Base-by-base conservation (phyloP, 1,140 invertebrate species). In the Nephila pilipes region DNA sequence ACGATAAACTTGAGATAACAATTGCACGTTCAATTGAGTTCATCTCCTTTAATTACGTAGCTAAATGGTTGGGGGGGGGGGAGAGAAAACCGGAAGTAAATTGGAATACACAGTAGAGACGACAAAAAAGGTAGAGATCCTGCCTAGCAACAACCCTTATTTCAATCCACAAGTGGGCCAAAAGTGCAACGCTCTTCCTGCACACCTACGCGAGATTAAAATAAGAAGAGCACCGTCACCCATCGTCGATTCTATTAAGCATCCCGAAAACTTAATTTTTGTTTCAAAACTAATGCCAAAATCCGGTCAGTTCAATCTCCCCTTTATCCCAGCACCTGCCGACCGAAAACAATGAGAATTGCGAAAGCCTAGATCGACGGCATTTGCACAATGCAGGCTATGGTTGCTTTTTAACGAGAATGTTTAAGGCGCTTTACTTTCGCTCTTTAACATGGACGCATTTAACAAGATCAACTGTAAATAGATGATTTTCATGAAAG, bases 151-250 rank as follows among this genome's bases (percentile, higher is more conserved):
- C 69, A 25, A 75, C 69, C 69, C 69, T 29, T 32, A 18, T 32
- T 32, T 29, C 12, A 16, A 75, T 75, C 16, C 25, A 54, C 80
- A 81, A 81, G 80, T 81, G 80, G 80, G 38, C 80, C 80, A 81
- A 81, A 75, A 81, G 80, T 46, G 80, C 80, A 81, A 81, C 25
- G 80, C 80, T 81, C 69, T 75, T 32, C 36, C 80, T 25, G n/a
- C 20, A 81, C 80, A 55, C 80, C 80, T 55, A 81, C 80, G 80
- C 29, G 38, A 25, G 29, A 22, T 54, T 22, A 81, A 54, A 81
- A n/a, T 22, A 80, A 54, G 38, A 46, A 46, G 20, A 54, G 36
- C 22, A 55, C 38, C 80, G 80, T 81, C 80, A 81, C 80, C 46
- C 38, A 54, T 81, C 80, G 80, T 10, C 38, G 80, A 81, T 81